These are phyloP conservation scores for Heliconius sara DNA, from an alignment of 2,888 invertebrate species.

Conservation along the genomic window DNA sequence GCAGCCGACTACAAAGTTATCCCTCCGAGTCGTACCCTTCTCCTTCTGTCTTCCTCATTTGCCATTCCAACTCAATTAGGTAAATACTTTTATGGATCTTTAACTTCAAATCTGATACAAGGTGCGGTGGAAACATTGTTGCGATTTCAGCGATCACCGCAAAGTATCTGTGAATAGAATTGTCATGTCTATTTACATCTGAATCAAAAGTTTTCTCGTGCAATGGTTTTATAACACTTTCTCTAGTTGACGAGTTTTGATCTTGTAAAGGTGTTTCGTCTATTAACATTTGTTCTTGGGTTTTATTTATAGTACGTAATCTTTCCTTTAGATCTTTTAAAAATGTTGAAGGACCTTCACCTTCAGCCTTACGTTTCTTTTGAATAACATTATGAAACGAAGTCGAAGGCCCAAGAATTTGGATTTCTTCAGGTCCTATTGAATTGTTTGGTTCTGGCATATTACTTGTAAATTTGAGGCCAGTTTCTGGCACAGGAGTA, in stretches of 20 bases:
- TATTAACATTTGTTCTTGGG: neutral
- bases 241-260: neutral
- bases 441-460: neutral
- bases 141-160: slow-evolving; percentile 5
- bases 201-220: neutral
- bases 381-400: neutral
- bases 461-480: neutral
- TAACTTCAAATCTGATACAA: slow-evolving; percentile 1
- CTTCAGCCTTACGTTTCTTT: neutral
- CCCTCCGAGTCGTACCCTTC: neutral
- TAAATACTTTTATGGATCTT: slow-evolving; percentile 9
- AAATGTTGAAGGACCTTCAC: neutral
- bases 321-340: neutral
- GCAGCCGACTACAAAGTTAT: neutral
- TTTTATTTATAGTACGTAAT: neutral
- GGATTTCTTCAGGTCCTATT: neutral
- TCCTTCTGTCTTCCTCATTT: neutral
- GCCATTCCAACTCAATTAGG: neutral
- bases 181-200: neutral
- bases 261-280: neutral
- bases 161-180: slow-evolving; percentile 5
- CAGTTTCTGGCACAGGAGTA: neutral
- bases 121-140: slow-evolving; percentile 5
- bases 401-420: neutral
- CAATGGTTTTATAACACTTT: neutral